Evolutionary conservation across 2,113 vertebrate genomes (phyloP).

Genomic region (Probosciger aterrimus): DNA sequence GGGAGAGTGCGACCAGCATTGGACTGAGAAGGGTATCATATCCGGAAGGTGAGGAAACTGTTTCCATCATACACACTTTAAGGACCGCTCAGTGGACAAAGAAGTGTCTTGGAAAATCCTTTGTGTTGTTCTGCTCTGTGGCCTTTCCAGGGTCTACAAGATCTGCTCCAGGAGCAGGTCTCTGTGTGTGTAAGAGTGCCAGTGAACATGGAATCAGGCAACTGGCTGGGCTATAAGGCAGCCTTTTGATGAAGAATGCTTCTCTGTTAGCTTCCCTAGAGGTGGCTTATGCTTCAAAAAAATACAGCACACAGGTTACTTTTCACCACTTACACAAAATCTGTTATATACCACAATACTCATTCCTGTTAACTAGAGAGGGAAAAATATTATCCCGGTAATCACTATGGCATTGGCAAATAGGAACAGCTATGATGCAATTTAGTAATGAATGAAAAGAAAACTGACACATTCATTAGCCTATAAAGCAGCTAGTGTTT

Average conservation of each 20-base stretch:
- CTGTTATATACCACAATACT: neutral
- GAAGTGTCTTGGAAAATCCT: neutral
- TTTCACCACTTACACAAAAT: neutral
- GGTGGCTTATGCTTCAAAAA: neutral
- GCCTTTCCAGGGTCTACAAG: neutral
- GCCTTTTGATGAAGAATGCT: neutral
- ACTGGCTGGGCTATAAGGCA: neutral
- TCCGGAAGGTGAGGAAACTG: neutral
- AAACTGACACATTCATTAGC: neutral
- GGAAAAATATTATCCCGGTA: neutral
- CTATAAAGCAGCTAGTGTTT: neutral
- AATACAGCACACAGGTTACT: neutral
- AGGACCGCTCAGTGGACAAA: neutral
- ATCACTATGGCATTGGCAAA: neutral
- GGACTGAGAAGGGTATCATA: neutral
- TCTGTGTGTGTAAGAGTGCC: neutral
- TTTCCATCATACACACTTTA: neutral
- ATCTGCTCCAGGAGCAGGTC: neutral
- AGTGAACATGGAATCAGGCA: neutral
- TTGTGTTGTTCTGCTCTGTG: neutral
- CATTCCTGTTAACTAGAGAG: neutral
- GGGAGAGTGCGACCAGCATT: neutral
- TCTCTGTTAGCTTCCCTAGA: neutral
- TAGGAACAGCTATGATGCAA: neutral
- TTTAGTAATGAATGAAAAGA: neutral